Evolutionary conservation across 2,113 vertebrate species (phyloP), one percentile per base, ranked within the genome.

Genomic region (Henicopernis longicauda): DNA sequence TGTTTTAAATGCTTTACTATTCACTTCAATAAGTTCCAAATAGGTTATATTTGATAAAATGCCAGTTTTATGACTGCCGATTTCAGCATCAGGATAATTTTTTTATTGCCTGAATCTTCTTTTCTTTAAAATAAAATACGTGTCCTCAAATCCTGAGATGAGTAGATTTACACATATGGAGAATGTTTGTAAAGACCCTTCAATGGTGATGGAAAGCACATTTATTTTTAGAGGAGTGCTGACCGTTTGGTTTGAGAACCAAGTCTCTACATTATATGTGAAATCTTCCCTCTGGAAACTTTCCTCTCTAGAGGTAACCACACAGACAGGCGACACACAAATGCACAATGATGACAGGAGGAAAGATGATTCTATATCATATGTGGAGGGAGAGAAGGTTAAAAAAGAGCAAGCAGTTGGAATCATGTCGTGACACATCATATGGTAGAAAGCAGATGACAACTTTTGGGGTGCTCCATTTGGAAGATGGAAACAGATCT

Each of bases 131-230:
- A 71, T 72, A 83, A 81, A 86, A 66, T 26, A 31, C 0, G 0
- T 8, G 13, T 47, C 7, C 25, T 59, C n/a, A 81, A 47, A 84
- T 47, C 31, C 29, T 26, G 23, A 79, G 54, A 49, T 34, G 16
- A 54, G 23, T 27, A 66, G 13, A 70, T 71, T 70, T 38, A 69
- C 0, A 0, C 5, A 27, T 16, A 38, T 0, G 2, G 32, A 86
- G 18, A 66, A 23, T 16, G 23, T 82, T 61, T 67, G 10, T 27
- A 66, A 73, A 69, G 44, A 40, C 32, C 36, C 9, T 54, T 83
- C 13, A 36, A 2, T 4, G 25, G 10, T 62, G 45, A 34, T 22
- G 5, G 26, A 61, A 78, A 85, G 15, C 26, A 69, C 16, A 4
- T 36, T 69, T 65, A 9, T 31, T 67, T 93, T 76, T 40, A 65